Percentiles rank a stretch among this genome's conserved stretches.
These are phyloP conservation scores for Patiria miniata DNA, from an alignment of 35 echinoderm and acorn worm species.

Conservation along the genomic window DNA sequence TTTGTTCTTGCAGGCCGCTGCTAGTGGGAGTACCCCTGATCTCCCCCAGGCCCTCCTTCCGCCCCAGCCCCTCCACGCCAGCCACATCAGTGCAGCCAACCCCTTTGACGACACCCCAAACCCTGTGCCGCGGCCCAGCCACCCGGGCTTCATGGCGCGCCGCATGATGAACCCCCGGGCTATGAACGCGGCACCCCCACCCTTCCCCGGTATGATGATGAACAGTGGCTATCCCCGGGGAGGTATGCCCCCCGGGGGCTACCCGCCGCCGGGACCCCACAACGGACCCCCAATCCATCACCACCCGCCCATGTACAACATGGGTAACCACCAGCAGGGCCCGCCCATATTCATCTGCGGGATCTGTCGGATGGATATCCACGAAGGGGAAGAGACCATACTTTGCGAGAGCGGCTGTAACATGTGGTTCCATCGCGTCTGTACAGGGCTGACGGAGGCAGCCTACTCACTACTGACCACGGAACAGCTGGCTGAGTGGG, in stretches of 20 bases:
- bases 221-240: slow-evolving; percentile 73
- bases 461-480: slow-evolving; percentile 78
- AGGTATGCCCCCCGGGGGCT: slow-evolving; percentile 59
- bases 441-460: slow-evolving; percentile 74
- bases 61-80: slow-evolving; percentile 54
- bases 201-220: slow-evolving; percentile 74
- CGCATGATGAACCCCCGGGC: slow-evolving; percentile 68
- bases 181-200: slow-evolving; percentile 58
- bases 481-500: slow-evolving; percentile 87
- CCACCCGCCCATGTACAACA: slow-evolving; percentile 52
- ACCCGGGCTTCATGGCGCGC: slow-evolving; percentile 53
- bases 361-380: slow-evolving; percentile 72
- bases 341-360: slow-evolving; percentile 72
- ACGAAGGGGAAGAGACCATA: slow-evolving; percentile 82
- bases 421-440: slow-evolving; percentile 86
- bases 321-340: slow-evolving; percentile 56
- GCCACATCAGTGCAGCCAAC: slow-evolving; percentile 76
- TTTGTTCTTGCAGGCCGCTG: neutral
- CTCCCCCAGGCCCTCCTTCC: slow-evolving; percentile 24
- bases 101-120: slow-evolving; percentile 79
- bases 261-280: slow-evolving; percentile 6
- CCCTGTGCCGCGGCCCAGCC: neutral
- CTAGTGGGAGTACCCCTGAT: neutral
- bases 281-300: slow-evolving; percentile 40
- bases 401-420: slow-evolving; percentile 85